Conservation (phyloP, 2,888 invertebrate genomes). For the Meiosimyza decipiens region DNA sequence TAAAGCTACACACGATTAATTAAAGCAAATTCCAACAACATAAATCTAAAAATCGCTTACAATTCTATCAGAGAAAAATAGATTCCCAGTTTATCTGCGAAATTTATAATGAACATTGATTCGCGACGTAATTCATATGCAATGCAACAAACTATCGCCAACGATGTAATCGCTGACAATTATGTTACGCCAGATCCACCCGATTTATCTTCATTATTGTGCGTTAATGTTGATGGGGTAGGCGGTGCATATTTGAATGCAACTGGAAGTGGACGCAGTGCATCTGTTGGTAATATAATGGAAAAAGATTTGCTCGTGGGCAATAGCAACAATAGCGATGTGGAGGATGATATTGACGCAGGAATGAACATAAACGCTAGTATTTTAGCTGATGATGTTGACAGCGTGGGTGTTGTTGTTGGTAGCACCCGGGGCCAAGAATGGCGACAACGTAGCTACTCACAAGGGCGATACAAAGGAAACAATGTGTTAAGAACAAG, state of each 20-base stretch:
- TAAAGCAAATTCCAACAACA: background rate
- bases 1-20: too few species aligned
- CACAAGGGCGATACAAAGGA: slow-evolving; percentile 35
- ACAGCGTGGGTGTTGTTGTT: slow-evolving; percentile 4
- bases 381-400: slow-evolving; percentile 14
- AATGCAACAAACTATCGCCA: slow-evolving; percentile 44
- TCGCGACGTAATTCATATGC: slow-evolving; percentile 43
- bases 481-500: slow-evolving; percentile 11
- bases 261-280: slow-evolving; percentile 13
- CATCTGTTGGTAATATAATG: slow-evolving; percentile 9
- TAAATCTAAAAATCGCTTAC: slow-evolving; percentile 29
- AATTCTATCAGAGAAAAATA: slow-evolving; percentile 14
- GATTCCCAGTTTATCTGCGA: too few species aligned
- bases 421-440: slow-evolving; percentile 18
- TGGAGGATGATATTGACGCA: background rate
- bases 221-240: slow-evolving; percentile 23
- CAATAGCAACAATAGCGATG: slow-evolving; percentile 12
- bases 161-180: slow-evolving; percentile 44
- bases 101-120: slow-evolving; percentile 11
- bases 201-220: slow-evolving; percentile 25
- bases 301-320: background rate
- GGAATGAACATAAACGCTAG: background rate
- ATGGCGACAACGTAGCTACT: slow-evolving; percentile 37
- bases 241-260: background rate
- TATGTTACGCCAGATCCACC: slow-evolving; percentile 44